Base-by-base conservation (phyloP, 2,797 vertebrate genomes). In the Alosa sapidissima region DNA sequence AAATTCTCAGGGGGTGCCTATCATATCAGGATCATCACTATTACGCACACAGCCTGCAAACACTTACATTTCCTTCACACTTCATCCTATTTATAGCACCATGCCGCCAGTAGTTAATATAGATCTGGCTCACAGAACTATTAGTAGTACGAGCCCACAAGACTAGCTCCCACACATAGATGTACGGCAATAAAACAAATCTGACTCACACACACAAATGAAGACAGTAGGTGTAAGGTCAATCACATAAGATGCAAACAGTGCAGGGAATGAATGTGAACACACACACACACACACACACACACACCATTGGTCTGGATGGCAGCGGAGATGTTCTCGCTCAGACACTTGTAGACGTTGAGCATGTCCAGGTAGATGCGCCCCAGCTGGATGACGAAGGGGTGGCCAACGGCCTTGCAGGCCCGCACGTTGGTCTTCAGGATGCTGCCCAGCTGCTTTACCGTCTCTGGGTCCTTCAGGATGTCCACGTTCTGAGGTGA, bases 351-450 rank as follows among this genome's bases (percentile, higher is more conserved):
- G 93, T 99, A 99, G 86, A 99, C 98, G 88, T 99, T 99, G 90
- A 99, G 96, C 98, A 99, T 99, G 96, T 99, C 98, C 89, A 99
- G 96, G 94, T 99, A 99, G 93, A 99, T 99, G 90, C 98, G 96
- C 86, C 98, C 98, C 85, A 99, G 96, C 92, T 99, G 98, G 93
- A 99, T 98, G 89, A 99, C 98, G 85, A 99, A 99, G 0, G 98
- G 98, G 90, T 99, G 98, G 82, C 98, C 98, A 85, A 99, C 98
- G 4, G 98, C 98, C 94, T 99, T 99, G 92, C 98, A 99, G 0
- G 98, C 98, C 91, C 98, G 91, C 60, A 99, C 98, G 0, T 99
- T 99, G 87, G 98, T 99, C 95, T 99, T 99, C 90, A 99, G 94
- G 92, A 99, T 99, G 93, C 98, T 99, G 89, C 98, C 98, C 58